Base-by-base conservation (phyloP, 2,113 vertebrate species). In the Hippocampus zosterae region DNA sequence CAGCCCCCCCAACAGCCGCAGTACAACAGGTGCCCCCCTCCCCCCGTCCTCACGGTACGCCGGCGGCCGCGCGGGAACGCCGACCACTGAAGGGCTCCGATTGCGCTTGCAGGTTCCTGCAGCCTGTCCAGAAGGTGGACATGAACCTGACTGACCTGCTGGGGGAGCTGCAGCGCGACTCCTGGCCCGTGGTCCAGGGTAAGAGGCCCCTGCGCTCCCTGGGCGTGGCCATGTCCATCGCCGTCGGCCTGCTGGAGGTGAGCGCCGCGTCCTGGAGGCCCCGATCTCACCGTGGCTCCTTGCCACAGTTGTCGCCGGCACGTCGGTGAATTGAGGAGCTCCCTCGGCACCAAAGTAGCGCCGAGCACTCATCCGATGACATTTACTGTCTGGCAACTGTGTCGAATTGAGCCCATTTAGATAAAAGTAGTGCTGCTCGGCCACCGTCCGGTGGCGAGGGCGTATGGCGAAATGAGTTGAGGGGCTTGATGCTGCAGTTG, bases 131-230 rank as follows among this genome's bases (percentile, higher is more conserved):
- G 92, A 98, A 98, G 82, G 94, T 99, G 41, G 97, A 99, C 86
- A 99, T 99, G 97, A 99, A 98, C 88, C 93, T 99, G 69, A 99
- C 96, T 0, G 97, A 99, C 89, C 95, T 99, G 72, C 73, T 99
- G 90, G 96, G 96, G 83, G 97, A 98, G 85, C 90, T 99, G 52
- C 97, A 99, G 62, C 92, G 96, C 8, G 97, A 99, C 84, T 96
- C 96, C 55, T 99, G 97, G 97, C 96, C 97, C 18, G 96, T 99
- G 70, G 94, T 94, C 0, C 97, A 99, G 79, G 96, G 96, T 27
- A 97, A 96, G 79, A 93, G 97, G 13, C 95, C 97, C 0, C 88
- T 99, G 66, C 92, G 96, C 73, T 98, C 96, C 10, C 94, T 96
- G 55, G 97, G 97, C 63, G 95, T 96, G 5, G 97, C 97, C 21